phyloP scores from a whole-genome alignment of 2,113 vertebrate genomes.

The Athene cunicularia region DNA sequence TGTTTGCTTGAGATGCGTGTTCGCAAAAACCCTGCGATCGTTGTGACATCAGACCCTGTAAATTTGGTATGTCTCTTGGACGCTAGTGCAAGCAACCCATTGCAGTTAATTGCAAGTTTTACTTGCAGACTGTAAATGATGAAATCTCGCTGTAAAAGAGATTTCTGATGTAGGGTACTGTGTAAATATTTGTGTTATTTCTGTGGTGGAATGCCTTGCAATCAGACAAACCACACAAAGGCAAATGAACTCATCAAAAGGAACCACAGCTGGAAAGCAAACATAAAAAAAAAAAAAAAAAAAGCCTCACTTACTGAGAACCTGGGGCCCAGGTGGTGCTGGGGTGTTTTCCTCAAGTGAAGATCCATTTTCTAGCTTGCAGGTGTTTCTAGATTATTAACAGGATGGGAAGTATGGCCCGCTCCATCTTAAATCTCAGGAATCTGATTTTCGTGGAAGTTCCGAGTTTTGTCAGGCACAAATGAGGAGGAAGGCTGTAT shows the following conservation, averaged over 20 bases:
- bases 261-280: slow-evolving; percentile 5
- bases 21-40: neutral
- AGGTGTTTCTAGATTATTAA: slow-evolving; percentile 9
- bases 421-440: neutral
- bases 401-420: neutral
- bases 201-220: slow-evolving; percentile 19
- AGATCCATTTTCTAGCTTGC: neutral
- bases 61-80: neutral
- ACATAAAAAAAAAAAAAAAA: neutral
- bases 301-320: neutral
- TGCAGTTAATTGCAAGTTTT: slow-evolving; percentile 36
- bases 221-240: slow-evolving; percentile 52
- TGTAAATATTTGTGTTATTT: slow-evolving; percentile 63
- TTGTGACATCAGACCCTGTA: neutral
- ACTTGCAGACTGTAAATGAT: slow-evolving; percentile 6
- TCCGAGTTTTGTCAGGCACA: neutral
- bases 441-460: neutral
- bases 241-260: slow-evolving; percentile 52
- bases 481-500: neutral
- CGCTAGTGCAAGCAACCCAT: neutral
- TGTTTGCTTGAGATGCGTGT: neutral
- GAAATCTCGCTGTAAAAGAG: slow-evolving; percentile 36
- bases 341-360: neutral
- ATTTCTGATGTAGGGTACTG: neutral
- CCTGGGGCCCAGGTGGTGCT: neutral